Conservation (phyloP, 2,797 vertebrate genomes). For the Eulemur albifrons region DNA sequence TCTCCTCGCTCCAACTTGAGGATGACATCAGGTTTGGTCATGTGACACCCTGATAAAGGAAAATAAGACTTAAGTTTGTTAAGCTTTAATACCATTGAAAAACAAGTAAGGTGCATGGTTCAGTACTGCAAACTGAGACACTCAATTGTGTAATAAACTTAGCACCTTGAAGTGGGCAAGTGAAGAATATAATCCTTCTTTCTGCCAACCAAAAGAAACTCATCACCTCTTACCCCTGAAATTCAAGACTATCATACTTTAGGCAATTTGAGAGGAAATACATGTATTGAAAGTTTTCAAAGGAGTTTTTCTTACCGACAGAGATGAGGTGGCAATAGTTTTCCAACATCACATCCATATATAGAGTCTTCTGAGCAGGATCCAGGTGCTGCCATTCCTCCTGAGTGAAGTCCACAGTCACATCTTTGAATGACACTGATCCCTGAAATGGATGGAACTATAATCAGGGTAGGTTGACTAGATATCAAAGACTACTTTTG, state of each 20-base stretch:
- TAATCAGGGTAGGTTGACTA: not conserved
- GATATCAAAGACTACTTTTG: not conserved
- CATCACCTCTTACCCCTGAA: not conserved
- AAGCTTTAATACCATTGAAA: not conserved
- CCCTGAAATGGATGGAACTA: constrained; percentile 39
- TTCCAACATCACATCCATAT: constrained; percentile 74
- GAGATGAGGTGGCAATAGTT: constrained; percentile 71
- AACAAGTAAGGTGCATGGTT: not conserved
- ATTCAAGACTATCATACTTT: not conserved
- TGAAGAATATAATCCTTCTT: not conserved
- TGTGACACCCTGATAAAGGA: constrained; percentile 60
- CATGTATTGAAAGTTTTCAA: not conserved
- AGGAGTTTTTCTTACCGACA: constrained; percentile 51
- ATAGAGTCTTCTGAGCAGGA: constrained; percentile 71
- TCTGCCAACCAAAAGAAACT: not conserved
- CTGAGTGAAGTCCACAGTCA: constrained; percentile 70
- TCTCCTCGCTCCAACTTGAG: constrained; percentile 63
- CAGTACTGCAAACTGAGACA: not conserved
- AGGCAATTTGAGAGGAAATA: not conserved
- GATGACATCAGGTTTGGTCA: constrained; percentile 72
- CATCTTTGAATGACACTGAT: constrained; percentile 68
- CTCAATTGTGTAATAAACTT: not conserved
- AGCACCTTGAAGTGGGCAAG: not conserved
- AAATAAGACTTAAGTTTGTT: not conserved
- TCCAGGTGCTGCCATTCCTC: constrained; percentile 74